Base-by-base conservation (phyloP, 2,797 vertebrate species). In the Leuciscus waleckii region DNA sequence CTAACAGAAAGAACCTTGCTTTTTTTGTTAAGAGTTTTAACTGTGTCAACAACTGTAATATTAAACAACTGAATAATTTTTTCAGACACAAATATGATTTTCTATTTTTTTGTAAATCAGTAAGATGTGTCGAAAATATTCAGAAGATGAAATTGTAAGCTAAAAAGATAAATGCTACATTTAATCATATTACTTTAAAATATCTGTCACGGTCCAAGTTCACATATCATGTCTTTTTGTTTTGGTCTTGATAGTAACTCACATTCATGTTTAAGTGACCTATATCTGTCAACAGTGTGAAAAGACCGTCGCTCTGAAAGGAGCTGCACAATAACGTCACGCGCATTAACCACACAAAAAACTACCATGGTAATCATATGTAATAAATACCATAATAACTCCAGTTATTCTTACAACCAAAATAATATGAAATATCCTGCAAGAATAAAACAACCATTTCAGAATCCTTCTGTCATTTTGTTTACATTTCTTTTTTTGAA, bases 41-140 rank as follows among this genome's bases (percentile, higher is more conserved):
- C 19, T n/a, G 37, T 26, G 4, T 46, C 32, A 26, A 32, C 71
- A 54, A 37, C 23, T 81, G 49, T 51, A 32, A 32, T 74, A 51
- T 74, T 21, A 74, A 51, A 35, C 26, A 73, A 6, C 14, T 26
- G 1, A 29, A 46, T 46, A 0, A 39, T 80, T 37, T 37, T 49
- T 3, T 37, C 32, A 10, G 7, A 35, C 46, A 13, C 7, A 61
- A 23, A 58, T 17, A 19, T 69, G 63, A n/a, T 26, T 69, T 81
- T 37, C 32, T 5, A 29, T 29, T 29, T 29, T 29, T 29, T 29
- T 29, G 29, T 29, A 29, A 46, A 65, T 49, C 43, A 49, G 32
- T 35, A 93, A 94, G 93, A 93, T 89, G 88, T 92, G 92, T 63
- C 1, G 4, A 93, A 94, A 93, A 92, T 92, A 92, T 94, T 94